These are phyloP conservation scores for Brenthis hecate DNA, from an alignment of 2,888 invertebrate species.

Conservation along the genomic window DNA sequence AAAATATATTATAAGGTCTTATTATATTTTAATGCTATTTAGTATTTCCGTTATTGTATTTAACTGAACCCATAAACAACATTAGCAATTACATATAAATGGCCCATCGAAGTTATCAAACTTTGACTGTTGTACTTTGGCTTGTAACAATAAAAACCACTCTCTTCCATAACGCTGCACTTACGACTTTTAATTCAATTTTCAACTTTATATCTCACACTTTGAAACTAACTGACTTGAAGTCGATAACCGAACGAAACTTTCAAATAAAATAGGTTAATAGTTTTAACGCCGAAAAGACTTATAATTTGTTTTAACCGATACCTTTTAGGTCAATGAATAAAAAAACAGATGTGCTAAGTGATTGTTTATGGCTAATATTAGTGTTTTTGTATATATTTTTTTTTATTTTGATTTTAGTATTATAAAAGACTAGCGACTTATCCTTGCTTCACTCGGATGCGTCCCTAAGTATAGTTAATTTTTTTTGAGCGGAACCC, in stretches of 20 bases:
- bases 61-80: no score
- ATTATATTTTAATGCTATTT: no score
- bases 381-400: neutral
- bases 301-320: slow-evolving; percentile 64
- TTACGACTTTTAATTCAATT: neutral
- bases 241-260: slow-evolving; percentile 51
- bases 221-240: neutral
- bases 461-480: no score
- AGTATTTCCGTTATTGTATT: no score
- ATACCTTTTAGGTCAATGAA: slow-evolving; percentile 62
- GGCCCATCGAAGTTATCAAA: slow-evolving; percentile 20
- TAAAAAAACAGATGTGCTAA: slow-evolving; percentile 34
- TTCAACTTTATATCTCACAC: neutral
- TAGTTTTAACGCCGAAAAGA: slow-evolving; percentile 75
- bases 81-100: neutral
- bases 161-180: slow-evolving; percentile 23
- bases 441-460: no score
- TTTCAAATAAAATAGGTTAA: slow-evolving; percentile 79
- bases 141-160: slow-evolving; percentile 31
- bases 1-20: no score
- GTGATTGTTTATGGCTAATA: neutral
- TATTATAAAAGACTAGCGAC: no score
- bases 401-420: neutral
- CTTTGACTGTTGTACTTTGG: slow-evolving; percentile 26
- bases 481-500: no score